Percentiles rank a stretch among this genome's conserved stretches.
phyloP scores from a whole-genome alignment of 2,888 invertebrate genomes.

The Galerucella pusilla region DNA sequence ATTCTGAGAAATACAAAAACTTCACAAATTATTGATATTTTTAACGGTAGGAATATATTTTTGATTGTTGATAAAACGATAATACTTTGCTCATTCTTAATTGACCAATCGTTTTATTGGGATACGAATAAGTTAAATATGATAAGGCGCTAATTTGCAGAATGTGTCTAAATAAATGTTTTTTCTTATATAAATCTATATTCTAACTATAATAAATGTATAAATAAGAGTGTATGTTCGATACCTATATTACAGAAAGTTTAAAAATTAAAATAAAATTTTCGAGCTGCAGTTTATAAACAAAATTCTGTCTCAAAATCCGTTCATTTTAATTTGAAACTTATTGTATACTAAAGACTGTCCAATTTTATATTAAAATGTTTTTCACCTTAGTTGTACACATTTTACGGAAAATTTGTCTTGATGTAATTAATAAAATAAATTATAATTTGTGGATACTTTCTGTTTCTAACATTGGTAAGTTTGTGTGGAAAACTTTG shows the following conservation, averaged over 20 bases:
- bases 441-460: not conserved
- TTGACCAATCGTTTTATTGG: not conserved
- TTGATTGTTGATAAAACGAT: not conserved
- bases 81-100: constrained; percentile 36
- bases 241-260: constrained; percentile 30
- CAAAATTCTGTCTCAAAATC: constrained; percentile 16
- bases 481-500: not conserved
- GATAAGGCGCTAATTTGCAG: constrained; percentile 20
- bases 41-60: not conserved
- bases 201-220: constrained; percentile 30
- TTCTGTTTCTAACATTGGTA: not conserved
- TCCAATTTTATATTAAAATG: constrained; percentile 45
- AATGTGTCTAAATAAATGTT: constrained; percentile 32
- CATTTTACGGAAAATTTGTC: constrained; percentile 21
- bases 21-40: constrained; percentile 15
- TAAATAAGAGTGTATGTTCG: constrained; percentile 25
- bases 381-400: constrained; percentile 37
- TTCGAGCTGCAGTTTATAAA: constrained; percentile 10
- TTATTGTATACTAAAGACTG: constrained; percentile 46
- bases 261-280: constrained; percentile 24
- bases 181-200: constrained; percentile 32
- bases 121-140: not conserved
- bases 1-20: not conserved
- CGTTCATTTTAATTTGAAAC: constrained; percentile 22
- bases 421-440: not conserved